Conservation (phyloP, 2,888 invertebrate genomes). For the Tricholauxania praeusta region DNA sequence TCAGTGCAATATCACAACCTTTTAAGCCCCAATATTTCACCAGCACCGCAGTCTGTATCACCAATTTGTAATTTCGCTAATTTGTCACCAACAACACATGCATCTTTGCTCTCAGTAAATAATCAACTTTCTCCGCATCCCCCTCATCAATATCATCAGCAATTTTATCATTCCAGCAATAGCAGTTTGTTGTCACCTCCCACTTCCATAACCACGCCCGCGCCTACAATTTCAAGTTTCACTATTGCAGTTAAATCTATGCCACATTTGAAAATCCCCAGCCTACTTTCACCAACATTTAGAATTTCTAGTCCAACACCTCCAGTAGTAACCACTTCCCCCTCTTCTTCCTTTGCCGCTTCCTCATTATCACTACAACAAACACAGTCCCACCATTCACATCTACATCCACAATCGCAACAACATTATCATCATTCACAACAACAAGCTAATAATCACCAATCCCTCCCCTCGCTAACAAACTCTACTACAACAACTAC, state of each 20-base stretch:
- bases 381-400: slow-evolving; percentile 41
- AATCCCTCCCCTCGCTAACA: no score
- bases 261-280: slow-evolving; percentile 37
- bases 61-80: slow-evolving; percentile 35
- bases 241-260: slow-evolving; percentile 10
- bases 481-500: slow-evolving; percentile 50
- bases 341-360: slow-evolving; percentile 30
- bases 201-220: neutral
- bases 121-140: slow-evolving; percentile 2
- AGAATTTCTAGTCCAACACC: neutral
- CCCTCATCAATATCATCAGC: slow-evolving; percentile 10
- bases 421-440: slow-evolving; percentile 59
- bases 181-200: slow-evolving; percentile 7
- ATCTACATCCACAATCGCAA: slow-evolving; percentile 44
- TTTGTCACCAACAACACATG: slow-evolving; percentile 31
- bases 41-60: slow-evolving; percentile 38
- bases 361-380: slow-evolving; percentile 17
- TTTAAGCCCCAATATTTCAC: slow-evolving; percentile 44
- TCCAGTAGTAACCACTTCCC: slow-evolving; percentile 17
- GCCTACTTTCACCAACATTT: slow-evolving; percentile 35
- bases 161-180: neutral
- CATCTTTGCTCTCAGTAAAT: slow-evolving; percentile 17
- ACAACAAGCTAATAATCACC: slow-evolving; percentile 57
- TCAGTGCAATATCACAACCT: slow-evolving; percentile 17
- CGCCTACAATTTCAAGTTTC: neutral